Evolutionary conservation across 1,140 invertebrate species (phyloP), one percentile per base, ranked within the genome.

Genomic region (Atopsyche davidsoni): DNA sequence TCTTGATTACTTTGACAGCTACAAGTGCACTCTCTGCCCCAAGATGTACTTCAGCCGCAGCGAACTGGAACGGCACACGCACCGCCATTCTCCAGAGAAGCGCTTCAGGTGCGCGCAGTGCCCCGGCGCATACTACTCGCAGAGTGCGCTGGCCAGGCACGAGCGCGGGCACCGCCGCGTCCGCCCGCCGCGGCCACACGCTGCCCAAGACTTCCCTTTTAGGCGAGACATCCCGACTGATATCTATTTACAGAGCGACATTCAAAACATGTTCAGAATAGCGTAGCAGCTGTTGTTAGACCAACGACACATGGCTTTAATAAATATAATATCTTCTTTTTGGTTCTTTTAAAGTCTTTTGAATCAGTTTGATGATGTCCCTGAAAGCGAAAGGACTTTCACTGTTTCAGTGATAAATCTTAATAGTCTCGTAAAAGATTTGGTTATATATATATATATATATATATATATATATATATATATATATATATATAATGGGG

Each of bases 11-110:
- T 38, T 9, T 54, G 43, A 45, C 31, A 58, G 56, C 39, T 58
- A 46, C 45, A 54, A 58, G 34, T 58, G 56, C 21, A 13, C 4
- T 9, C 17, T 13, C 2, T 58, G 56, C 41, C 40, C 38, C n/a
- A 58, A 58, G 24, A 34, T 39, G 11, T 58, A 58, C 42, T 58
- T 54, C 36, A 54, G 51, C 43, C 42, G 32, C 3, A 58, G 56
- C 22, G 56, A 54, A 28, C 40, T 58, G 43, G 16, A 43, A 19
- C 35, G 56, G 1, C 56, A 58, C 22, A 21, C 34, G 14, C 35
- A 54, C 41, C 51, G 46, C 1, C 56, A 58, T 46, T 42, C 43
- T 2, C 42, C 41, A 0, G 39, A 51, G 19, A 54, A 55, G 24
- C 11, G 46, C 6, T 58, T 54, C 38, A 32, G 41, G 6, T 58